These are phyloP conservation scores for Frankliniella fusca DNA, from an alignment of 2,888 invertebrate species.

Conservation along the genomic window DNA sequence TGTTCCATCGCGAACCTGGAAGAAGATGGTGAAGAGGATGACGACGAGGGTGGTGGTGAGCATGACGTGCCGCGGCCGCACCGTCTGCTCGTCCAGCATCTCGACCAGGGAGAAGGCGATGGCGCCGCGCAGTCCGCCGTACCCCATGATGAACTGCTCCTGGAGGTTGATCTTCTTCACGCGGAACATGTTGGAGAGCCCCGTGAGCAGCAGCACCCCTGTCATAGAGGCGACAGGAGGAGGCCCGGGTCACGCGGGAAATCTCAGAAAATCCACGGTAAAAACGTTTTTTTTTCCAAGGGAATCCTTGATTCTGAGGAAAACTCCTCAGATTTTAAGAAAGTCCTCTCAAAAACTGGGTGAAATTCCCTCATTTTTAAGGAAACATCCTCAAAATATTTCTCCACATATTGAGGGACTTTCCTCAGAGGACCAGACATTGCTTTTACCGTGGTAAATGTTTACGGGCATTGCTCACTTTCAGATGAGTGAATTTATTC, in stretches of 20 bases:
- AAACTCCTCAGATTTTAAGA: too few species aligned
- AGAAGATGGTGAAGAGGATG: constrained; percentile 58
- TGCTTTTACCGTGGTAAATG: too few species aligned
- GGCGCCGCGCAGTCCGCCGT: constrained; percentile 57
- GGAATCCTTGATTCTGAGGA: too few species aligned
- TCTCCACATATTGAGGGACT: too few species aligned
- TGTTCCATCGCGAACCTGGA: too few species aligned
- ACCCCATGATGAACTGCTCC: constrained; percentile 57
- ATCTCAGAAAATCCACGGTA: too few species aligned
- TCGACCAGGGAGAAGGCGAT: constrained; percentile 57
- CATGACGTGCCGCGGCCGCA: constrained; percentile 52
- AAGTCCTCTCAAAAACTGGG: constrained; percentile 1
- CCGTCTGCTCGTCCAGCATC: constrained; percentile 48
- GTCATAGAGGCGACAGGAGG: constrained; percentile 20
- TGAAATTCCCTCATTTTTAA: too few species aligned
- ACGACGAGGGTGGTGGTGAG: constrained; percentile 57
- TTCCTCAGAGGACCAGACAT: too few species aligned
- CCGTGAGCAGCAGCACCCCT: constrained; percentile 51
- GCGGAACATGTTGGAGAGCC: constrained; percentile 50
- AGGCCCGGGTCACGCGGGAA: not conserved
- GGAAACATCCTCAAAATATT: too few species aligned
- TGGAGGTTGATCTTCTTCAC: constrained; percentile 49
- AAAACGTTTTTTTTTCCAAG: too few species aligned
- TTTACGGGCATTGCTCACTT: too few species aligned
- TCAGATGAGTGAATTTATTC: too few species aligned